Evolutionary conservation across 1,140 invertebrate species (phyloP), one percentile per base, ranked within the genome.

Genomic region (Drosophila sproati): DNA sequence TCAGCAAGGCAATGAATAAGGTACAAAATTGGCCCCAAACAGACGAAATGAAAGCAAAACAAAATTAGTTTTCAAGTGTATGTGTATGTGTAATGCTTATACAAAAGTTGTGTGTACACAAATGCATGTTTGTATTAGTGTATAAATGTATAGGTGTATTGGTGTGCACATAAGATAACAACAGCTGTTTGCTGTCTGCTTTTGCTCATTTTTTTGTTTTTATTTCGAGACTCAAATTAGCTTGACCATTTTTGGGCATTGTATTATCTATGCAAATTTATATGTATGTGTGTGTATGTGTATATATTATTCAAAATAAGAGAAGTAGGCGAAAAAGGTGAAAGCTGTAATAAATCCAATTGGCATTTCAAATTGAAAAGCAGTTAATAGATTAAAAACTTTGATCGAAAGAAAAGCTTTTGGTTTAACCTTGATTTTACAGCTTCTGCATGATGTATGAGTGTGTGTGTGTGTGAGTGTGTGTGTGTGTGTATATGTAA

Each of bases 111-210:
- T 20, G 20, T 20, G 1, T 20, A 20, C 20, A 20, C 20, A 20
- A 0, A 2, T 20, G 20, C 20, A 20, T 20, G 20, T 20, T 20
- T 20, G 20, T 20, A 20, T 20, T 1, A 20, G 20, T 20, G 1
- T 20, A 20, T 20, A 20, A 20, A 43, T 10, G 39, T 28, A 32
- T 51, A 5, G 20, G 43, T 56, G 45, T 78, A 37, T 48, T 35
- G 52, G 12, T 37, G 20, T 43, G 28, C 29, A 31, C 28, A 57
- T 34, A 59, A 60, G 66, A 70, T 73, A 69, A 63, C 67, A 48
- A 59, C 80, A 78, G 77, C 59, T 82, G 77, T 82, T 81, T 50
- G 45, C 43, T 67, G 75, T 63, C 71, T 59, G 50, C 66, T 80
- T 8, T 71, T 64, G 55, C 31, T 39, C 6, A 63, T 39, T 71